phyloP scores from a whole-genome alignment of 2,113 vertebrate genomes.

The Eulemur rufifrons region DNA sequence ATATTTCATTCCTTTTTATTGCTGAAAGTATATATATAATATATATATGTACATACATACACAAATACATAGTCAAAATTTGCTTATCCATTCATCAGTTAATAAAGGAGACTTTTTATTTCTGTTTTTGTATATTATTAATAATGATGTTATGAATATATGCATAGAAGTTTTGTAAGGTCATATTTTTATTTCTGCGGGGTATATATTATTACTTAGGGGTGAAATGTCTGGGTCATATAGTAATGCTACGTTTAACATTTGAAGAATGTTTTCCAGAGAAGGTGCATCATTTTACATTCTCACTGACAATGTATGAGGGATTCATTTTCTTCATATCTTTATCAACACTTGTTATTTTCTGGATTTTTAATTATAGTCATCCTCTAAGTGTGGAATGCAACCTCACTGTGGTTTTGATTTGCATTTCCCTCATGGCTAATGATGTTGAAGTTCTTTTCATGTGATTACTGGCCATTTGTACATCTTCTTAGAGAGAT shows the following conservation, averaged over 20 bases:
- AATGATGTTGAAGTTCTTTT: too few relatives aligned
- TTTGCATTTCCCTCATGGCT: not conserved
- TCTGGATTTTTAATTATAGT: not conserved
- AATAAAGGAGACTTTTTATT: not conserved
- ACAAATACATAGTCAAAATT: not conserved
- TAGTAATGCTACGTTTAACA: not conserved
- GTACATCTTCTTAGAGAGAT: not conserved
- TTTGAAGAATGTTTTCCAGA: not conserved
- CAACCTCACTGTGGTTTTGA: not conserved
- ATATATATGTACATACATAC: not conserved
- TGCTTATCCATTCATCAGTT: not conserved
- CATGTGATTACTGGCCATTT: too few relatives aligned
- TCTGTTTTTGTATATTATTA: not conserved
- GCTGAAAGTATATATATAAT: not conserved
- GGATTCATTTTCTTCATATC: not conserved
- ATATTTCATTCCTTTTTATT: not conserved
- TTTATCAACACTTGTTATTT: not conserved
- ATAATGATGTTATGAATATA: not conserved
- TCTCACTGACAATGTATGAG: not conserved
- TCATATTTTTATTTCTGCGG: not conserved
- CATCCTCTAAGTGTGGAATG: not conserved
- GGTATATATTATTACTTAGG: not conserved
- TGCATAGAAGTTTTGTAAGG: not conserved
- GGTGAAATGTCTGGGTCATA: not conserved
- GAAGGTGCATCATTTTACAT: not conserved